Evolutionary conservation across 1,140 invertebrate genomes (phyloP).

Genomic region (Kradibia gibbosae): DNA sequence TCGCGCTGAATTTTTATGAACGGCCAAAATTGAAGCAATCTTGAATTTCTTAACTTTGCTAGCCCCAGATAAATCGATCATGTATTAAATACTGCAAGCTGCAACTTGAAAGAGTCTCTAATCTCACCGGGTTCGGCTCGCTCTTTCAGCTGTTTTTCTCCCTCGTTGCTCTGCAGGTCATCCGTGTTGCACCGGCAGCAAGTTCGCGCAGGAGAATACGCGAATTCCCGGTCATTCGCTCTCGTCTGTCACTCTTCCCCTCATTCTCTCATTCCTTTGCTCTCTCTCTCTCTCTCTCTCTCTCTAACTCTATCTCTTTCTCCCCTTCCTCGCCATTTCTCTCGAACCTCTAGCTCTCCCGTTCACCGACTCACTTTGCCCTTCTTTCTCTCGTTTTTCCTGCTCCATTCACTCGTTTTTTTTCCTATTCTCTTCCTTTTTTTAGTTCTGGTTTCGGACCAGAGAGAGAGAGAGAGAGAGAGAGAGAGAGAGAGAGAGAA

Average conservation of each 20-base stretch:
- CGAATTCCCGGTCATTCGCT: slow-evolving; percentile 61
- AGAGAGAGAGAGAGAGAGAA: slow-evolving; percentile 1
- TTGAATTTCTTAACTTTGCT: background rate
- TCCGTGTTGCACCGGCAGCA: slow-evolving; percentile 2
- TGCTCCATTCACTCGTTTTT: slow-evolving; percentile 53
- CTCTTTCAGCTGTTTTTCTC: slow-evolving; percentile 13
- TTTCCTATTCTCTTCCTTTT: slow-evolving; percentile 57
- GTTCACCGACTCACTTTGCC: background rate
- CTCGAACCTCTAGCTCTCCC: slow-evolving; percentile 36
- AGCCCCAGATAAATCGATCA: background rate
- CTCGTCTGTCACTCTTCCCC: slow-evolving; percentile 43
- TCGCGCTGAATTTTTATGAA: background rate
- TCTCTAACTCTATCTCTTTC: slow-evolving; percentile 53
- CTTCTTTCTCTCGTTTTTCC: slow-evolving; percentile 54
- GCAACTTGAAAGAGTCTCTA: slow-evolving; percentile 15
- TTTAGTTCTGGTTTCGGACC: slow-evolving; percentile 55
- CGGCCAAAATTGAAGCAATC: background rate
- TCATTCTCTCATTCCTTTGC: slow-evolving; percentile 39
- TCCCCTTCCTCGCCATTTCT: slow-evolving; percentile 53
- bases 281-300: slow-evolving; percentile 47
- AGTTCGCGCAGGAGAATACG: slow-evolving; percentile 58
- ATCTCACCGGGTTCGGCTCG: background rate
- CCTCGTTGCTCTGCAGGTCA: slow-evolving; percentile 13
- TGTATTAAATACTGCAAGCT: slow-evolving; percentile 25
- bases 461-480: slow-evolving; percentile 6